phyloP scores from a whole-genome alignment of 2,113 vertebrate genomes.

The Gobiocypris rarus region DNA sequence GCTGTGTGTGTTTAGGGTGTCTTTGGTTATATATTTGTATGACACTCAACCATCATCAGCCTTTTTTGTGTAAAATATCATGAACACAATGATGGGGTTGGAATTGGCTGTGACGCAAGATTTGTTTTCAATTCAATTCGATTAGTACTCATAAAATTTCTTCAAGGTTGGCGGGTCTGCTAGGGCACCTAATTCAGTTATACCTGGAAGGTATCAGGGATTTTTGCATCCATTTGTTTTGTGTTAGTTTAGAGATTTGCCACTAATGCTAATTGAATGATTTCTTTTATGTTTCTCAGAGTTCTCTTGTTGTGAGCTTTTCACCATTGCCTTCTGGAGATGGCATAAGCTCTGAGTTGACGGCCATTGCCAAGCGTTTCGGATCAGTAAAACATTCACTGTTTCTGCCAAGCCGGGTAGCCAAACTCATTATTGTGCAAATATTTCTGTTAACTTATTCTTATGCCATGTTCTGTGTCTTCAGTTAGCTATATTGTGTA shows the following conservation, averaged over 20 bases:
- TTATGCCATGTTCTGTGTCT: neutral
- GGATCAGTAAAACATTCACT: slow-evolving; percentile 67
- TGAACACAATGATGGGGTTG: too few species aligned
- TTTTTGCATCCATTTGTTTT: neutral
- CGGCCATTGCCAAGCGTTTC: slow-evolving; percentile 68
- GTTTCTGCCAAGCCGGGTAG: slow-evolving; percentile 69
- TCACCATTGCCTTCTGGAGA: slow-evolving; percentile 66
- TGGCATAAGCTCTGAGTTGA: slow-evolving; percentile 63
- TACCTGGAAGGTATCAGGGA: neutral
- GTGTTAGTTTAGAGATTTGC: neutral
- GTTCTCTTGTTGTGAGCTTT: slow-evolving; percentile 71
- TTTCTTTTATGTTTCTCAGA: slow-evolving; percentile 50
- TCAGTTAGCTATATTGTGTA: neutral
- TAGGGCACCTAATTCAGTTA: neutral
- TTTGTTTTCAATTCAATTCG: too few species aligned
- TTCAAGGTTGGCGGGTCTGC: too few species aligned
- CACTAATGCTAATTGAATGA: neutral
- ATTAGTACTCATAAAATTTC: too few species aligned
- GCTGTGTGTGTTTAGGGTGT: too few species aligned
- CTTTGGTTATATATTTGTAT: too few species aligned
- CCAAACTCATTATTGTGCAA: neutral
- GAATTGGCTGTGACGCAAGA: too few species aligned
- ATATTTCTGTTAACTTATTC: neutral
- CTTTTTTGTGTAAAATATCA: too few species aligned
- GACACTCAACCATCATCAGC: too few species aligned